Evolutionary conservation across 2,113 vertebrate genomes (phyloP), one percentile per base, ranked within the genome.

Genomic region (Rhea americana): DNA sequence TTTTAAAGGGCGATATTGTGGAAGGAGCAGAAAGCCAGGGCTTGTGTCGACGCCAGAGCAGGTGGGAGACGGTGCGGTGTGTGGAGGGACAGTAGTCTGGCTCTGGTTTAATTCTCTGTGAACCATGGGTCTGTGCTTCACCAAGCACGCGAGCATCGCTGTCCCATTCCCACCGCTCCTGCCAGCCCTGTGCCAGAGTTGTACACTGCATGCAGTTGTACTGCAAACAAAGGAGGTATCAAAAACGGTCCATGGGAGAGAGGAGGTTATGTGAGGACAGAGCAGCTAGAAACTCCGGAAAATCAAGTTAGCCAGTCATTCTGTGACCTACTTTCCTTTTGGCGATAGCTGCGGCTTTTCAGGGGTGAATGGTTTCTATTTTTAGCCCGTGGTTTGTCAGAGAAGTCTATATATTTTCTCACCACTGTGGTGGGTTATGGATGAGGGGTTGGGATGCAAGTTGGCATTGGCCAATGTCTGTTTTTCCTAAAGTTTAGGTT

Each of bases 291-390:
- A 90, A 89, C 14, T 59, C 95, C 43, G 67, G 96, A 93, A 94
- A 95, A 96, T 96, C 95, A 0, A 95, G 95, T 93, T 96, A 96
- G 90, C 93, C 91, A 94, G 77, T 83, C 90, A 53, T 83, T 94
- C 93, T 65, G 51, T 94, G 96, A 96, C 95, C 96, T 95, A 95
- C 94, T 96, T 96, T 96, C 88, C 86, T 95, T 93, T 87, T 94
- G 93, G 93, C 47, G 13, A 94, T 94, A 43, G 66, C 94, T 89
- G 94, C 72, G 94, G 91, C 94, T 95, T 78, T 80, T 91, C 94
- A 93, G 86, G 94, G 91, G 93, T 94, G 96, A 96, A 93, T 91
- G 88, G 74, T 72, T 94, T 79, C 94, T 96, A 96, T 94, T 96
- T 96, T 96, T 96, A 95, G 94, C 86, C 81, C 67, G n/a, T 50